These are phyloP conservation scores for Stomatorhinus walkeri DNA, from an alignment of 2,797 vertebrate species.

Conservation along the genomic window DNA sequence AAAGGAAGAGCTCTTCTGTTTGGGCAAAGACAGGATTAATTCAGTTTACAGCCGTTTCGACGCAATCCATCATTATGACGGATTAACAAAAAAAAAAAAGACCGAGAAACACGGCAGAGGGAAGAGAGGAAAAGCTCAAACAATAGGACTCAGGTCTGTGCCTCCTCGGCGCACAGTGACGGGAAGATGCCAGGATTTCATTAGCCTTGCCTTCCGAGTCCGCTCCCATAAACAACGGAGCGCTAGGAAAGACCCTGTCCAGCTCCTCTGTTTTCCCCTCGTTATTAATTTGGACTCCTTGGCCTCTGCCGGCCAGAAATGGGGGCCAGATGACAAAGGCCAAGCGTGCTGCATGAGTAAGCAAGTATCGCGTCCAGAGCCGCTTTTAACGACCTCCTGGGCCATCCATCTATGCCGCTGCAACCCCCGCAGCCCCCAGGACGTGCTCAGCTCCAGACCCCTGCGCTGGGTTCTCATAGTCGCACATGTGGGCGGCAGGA, in stretches of 20 bases:
- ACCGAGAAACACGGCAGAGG: not conserved
- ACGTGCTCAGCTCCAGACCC: not conserved
- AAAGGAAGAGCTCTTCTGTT: constrained; percentile 4
- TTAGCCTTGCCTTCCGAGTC: not conserved
- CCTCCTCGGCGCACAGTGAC: not conserved
- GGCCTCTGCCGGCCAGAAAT: not conserved
- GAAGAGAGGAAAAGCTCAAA: constrained; percentile 8
- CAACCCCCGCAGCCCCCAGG: not conserved
- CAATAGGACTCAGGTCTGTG: constrained; percentile 12
- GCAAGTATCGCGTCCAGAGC: not conserved
- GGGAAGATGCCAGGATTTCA: not conserved
- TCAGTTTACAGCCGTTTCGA: not conserved
- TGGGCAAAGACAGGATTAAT: constrained; percentile 11
- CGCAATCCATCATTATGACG: constrained; percentile 23
- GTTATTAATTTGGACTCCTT: constrained; percentile 8
- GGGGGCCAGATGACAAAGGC: constrained; percentile 9
- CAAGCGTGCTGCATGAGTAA: constrained; percentile 9
- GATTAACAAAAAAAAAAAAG: not conserved
- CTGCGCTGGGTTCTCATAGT: not conserved
- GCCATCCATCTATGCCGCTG: not conserved
- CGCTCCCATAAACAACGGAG: not conserved
- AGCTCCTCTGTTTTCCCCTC: not conserved
- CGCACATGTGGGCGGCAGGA: not conserved
- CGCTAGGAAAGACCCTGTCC: constrained; percentile 10
- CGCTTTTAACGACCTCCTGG: not conserved